Evolutionary conservation across 2,888 invertebrate genomes (phyloP).

Genomic region (Dascillus cervinus): DNA sequence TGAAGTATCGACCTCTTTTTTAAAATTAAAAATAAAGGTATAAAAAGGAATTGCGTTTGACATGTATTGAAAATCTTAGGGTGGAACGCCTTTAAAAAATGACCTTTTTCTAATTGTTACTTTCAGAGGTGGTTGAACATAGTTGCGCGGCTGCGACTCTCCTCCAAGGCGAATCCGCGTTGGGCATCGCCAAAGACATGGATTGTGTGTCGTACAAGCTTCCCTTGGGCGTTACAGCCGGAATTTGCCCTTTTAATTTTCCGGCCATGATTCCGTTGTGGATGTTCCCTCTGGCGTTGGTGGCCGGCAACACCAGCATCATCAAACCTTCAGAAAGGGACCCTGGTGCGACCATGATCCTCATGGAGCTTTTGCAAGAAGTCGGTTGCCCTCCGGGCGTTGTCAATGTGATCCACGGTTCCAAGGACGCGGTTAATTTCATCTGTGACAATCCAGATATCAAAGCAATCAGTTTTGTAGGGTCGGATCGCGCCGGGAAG

Average conservation of each 20-base stretch:
- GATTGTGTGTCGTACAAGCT: slow-evolving; percentile 88
- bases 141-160: slow-evolving; percentile 89
- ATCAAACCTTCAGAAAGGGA: slow-evolving; percentile 97
- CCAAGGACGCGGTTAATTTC: slow-evolving; percentile 91
- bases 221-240: slow-evolving; percentile 89
- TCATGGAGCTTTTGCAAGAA: slow-evolving; percentile 87
- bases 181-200: slow-evolving; percentile 88
- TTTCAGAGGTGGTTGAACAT: slow-evolving; percentile 90
- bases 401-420: slow-evolving; percentile 92
- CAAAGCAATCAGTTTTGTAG: slow-evolving; percentile 96
- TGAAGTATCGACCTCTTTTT: too few species aligned
- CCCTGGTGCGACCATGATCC: slow-evolving; percentile 92
- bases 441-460: slow-evolving; percentile 95
- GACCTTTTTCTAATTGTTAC: too few species aligned
- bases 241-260: slow-evolving; percentile 98
- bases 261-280: slow-evolving; percentile 99
- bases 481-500: slow-evolving; percentile 91
- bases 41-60: too few species aligned
- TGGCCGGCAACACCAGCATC: slow-evolving; percentile 92
- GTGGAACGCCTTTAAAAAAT: too few species aligned
- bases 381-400: slow-evolving; percentile 95
- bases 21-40: too few species aligned
- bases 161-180: slow-evolving; percentile 87
- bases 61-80: too few species aligned
- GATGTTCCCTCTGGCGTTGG: slow-evolving; percentile 80